Base-by-base conservation (phyloP, 2,113 vertebrate species). In the Oncorhynchus gorbuscha region DNA sequence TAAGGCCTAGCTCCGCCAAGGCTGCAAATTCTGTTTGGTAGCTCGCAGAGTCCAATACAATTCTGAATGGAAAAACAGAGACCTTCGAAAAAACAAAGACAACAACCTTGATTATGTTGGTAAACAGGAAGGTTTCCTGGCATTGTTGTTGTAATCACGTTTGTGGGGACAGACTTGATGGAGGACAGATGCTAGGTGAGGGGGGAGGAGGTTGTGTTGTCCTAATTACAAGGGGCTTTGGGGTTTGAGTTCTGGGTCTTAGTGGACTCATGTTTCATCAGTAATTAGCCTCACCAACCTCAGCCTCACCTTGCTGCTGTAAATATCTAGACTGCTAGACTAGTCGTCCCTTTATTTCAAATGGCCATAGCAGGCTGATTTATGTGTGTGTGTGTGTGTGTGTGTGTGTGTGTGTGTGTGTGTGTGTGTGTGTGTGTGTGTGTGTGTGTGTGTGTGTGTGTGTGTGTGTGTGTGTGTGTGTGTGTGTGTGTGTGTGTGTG, bases 121-220 rank as follows among this genome's bases (percentile, higher is more conserved):
- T 45, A 85, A 86, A 88, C 85, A 85, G 81, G 85, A 90, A 84
- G 86, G 86, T 89, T 84, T 90, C 79, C 83, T 73, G 80, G 81
- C 88, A 84, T 84, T 84, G 87, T 81, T 77, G 86, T 87, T 84
- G 86, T 92, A 92, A 93, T 92, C 89, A 86, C 82, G 79, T 93
- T 91, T 90, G 87, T 77, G 82, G 85, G 79, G 83, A 76, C 75
- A 80, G 87, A 88, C 80, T 84, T 80, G 66, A 88, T 83, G 82
- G 82, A 79, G 86, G 88, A 88, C 89, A 85, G 86, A 90, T 89
- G 87, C 81, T 76, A 79, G 82, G 81, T 74, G 86, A 85, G 89
- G 86, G 90, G 81, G 87, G 85, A 87, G 83, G 68, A 84, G 89
- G 86, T 91, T 89, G 86, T 82, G 59, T 79, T 92, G 86, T 90